A percentile compares a stretch with the other conserved stretches of the same genome.
Conservation (phyloP, 2,888 invertebrate species). For the Bellardia pandia region DNA sequence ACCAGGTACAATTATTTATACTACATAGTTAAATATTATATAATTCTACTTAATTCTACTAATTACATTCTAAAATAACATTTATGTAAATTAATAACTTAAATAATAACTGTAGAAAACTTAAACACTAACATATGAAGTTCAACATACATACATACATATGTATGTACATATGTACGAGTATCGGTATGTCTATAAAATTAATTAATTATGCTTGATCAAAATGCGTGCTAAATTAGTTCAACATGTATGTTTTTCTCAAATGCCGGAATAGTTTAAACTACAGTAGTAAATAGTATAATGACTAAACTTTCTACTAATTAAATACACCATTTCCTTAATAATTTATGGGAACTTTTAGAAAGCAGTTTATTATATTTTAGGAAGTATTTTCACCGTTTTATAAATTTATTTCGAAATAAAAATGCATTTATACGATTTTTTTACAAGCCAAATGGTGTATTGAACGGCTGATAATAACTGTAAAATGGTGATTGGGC, state of each 20-base stretch:
- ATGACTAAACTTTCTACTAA: constrained; percentile 16
- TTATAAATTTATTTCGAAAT: neutral
- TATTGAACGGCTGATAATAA: neutral
- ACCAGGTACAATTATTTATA: constrained; percentile 60
- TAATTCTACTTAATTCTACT: neutral
- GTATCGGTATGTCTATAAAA: neutral
- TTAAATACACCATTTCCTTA: constrained; percentile 3
- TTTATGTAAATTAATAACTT: neutral
- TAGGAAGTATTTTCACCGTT: neutral
- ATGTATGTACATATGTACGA: neutral
- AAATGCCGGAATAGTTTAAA: constrained; percentile 16
- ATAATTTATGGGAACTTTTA: neutral
- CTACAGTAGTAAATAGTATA: neutral
- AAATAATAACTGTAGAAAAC: constrained; percentile 7
- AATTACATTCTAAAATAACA: neutral
- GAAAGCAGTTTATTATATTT: no score
- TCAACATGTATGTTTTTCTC: neutral
- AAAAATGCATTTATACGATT: no score
- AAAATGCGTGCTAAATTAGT: constrained; percentile 9
- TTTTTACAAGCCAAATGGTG: neutral
- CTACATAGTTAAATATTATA: constrained; percentile 7
- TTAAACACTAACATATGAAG: neutral
- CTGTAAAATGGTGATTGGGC: neutral
- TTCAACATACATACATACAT: constrained; percentile 9
- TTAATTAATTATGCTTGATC: constrained; percentile 9